These are phyloP conservation scores for Lamellibrachia columna DNA, from an alignment of 2,888 invertebrate species.

Conservation along the genomic window DNA sequence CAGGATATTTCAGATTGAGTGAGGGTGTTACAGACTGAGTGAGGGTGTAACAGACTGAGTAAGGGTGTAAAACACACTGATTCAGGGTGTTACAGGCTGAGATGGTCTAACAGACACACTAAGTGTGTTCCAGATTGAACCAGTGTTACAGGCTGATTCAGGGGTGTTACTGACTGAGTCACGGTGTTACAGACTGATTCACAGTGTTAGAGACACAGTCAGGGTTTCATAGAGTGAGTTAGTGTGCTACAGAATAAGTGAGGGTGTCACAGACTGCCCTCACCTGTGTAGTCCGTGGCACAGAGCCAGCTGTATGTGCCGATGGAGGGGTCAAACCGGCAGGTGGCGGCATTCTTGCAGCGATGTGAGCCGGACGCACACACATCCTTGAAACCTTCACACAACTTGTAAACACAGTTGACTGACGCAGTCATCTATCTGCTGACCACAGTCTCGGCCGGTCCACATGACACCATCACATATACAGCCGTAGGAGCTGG, in stretches of 20 bases:
- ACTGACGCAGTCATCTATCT: conserved; percentile 46
- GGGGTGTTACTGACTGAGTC: too few relatives aligned
- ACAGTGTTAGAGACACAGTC: too few relatives aligned
- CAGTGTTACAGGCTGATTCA: too few relatives aligned
- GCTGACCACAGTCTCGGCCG: conserved; percentile 49
- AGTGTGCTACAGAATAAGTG: neutral
- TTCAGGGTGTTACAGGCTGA: too few relatives aligned
- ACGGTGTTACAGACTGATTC: too few relatives aligned
- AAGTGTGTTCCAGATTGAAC: too few relatives aligned
- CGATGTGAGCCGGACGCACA: neutral
- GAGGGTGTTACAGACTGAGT: neutral
- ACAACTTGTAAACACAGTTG: conserved; percentile 47
- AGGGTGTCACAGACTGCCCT: conserved; percentile 20
- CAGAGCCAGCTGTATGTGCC: conserved; percentile 46
- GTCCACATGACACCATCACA: conserved; percentile 52
- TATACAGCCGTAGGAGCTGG: conserved; percentile 46
- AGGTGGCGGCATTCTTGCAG: conserved; percentile 48
- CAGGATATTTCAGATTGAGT: neutral
- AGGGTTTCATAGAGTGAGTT: too few relatives aligned
- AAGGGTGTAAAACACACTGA: neutral
- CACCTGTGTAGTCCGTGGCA: conserved; percentile 45
- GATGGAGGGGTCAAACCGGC: conserved; percentile 35
- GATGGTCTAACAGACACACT: too few relatives aligned
- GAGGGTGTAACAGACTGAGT: neutral
- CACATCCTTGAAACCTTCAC: neutral